phyloP scores from a whole-genome alignment of 2,888 invertebrate genomes.

The Helleia helle region DNA sequence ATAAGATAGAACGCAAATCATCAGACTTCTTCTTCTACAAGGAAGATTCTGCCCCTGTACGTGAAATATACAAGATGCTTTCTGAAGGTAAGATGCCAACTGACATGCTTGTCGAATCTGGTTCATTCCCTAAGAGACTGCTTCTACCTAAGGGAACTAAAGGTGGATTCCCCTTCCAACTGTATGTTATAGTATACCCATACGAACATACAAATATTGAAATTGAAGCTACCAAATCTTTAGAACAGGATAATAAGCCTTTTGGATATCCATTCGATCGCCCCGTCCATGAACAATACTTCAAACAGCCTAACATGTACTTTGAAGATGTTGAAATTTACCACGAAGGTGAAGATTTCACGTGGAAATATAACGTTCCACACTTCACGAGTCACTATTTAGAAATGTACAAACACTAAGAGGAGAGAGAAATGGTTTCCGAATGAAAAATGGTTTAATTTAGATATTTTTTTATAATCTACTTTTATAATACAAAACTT shows the following conservation, averaged over 20 bases:
- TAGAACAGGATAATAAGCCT: constrained; percentile 61
- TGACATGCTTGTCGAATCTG: constrained; percentile 68
- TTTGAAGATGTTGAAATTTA: constrained; percentile 73
- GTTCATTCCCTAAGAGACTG: constrained; percentile 78
- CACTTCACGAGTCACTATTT: constrained; percentile 27
- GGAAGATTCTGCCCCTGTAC: constrained; percentile 76
- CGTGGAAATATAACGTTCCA: constrained; percentile 38
- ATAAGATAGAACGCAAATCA: constrained; percentile 77
- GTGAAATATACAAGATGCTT: constrained; percentile 74
- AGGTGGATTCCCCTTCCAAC: constrained; percentile 77
- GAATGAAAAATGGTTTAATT: not conserved
- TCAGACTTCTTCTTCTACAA: constrained; percentile 76
- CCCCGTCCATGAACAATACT: constrained; percentile 52
- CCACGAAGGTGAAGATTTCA: constrained; percentile 53
- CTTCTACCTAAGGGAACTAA: constrained; percentile 81
- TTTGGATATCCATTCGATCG: constrained; percentile 76
- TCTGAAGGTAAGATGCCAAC: constrained; percentile 64
- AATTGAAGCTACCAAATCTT: constrained; percentile 32
- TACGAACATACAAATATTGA: constrained; percentile 48
- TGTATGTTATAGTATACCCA: constrained; percentile 77
- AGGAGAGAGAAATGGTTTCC: constrained; percentile 26
- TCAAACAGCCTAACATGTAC: constrained; percentile 74
- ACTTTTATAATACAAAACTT: constrained; percentile 1
- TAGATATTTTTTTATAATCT: constrained; percentile 1
- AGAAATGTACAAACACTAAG: constrained; percentile 31